phyloP scores from a whole-genome alignment of 2,797 vertebrate species.

The Rhinella marina region DNA sequence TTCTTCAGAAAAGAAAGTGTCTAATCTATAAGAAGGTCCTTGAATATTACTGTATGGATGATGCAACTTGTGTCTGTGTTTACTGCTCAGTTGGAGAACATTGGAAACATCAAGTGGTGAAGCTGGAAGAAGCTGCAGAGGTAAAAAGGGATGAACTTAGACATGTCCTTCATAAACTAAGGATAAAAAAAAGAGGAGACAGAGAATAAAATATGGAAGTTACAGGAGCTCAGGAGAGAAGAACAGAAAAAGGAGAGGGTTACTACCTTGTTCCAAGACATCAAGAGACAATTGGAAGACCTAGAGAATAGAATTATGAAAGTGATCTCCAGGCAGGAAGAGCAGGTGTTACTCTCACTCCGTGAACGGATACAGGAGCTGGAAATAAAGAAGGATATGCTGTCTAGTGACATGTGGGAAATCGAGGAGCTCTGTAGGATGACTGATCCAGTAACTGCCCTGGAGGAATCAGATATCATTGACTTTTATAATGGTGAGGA shows the following conservation, averaged over 20 bases:
- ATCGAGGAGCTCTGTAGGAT: background rate
- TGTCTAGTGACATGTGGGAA: background rate
- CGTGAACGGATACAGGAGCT: background rate
- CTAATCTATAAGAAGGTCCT: conserved; percentile 64
- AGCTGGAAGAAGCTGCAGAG: conserved; percentile 67
- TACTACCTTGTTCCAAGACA: conserved; percentile 20
- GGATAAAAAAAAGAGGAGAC: background rate
- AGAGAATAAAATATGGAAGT: background rate
- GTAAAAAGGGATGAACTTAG: conserved; percentile 72
- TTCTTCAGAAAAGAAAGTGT: conserved; percentile 64
- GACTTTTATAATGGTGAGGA: background rate
- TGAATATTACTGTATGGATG: conserved; percentile 74
- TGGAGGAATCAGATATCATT: background rate
- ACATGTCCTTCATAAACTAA: conserved; percentile 61
- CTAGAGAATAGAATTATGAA: conserved; percentile 7
- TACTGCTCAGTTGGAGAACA: conserved; percentile 71
- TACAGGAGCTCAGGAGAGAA: background rate
- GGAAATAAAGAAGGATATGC: background rate
- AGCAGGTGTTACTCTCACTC: background rate
- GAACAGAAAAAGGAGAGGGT: conserved; percentile 10
- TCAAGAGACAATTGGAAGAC: background rate
- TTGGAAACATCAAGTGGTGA: conserved; percentile 67
- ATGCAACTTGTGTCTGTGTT: conserved; percentile 71
- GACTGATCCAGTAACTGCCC: conserved; percentile 16
- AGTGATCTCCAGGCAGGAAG: background rate